Evolutionary conservation across 2,113 vertebrate species (phyloP), one percentile per base, ranked within the genome.

Genomic region (Oreotrochilus melanogaster): DNA sequence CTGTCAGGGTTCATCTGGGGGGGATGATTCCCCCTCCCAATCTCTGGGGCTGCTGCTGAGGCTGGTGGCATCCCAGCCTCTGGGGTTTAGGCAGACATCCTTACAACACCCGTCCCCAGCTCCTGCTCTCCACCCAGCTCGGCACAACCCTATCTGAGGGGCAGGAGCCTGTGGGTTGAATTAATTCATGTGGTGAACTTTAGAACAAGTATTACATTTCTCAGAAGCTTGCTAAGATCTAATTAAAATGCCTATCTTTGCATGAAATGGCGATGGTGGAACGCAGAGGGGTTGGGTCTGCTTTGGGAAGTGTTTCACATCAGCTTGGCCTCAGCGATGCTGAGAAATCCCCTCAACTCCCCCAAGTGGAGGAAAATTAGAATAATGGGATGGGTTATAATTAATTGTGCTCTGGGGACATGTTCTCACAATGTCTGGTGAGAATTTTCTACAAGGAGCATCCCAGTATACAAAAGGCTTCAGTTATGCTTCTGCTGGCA

Each of bases 371-470:
- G 61, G n/a, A 37, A 30, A 61, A 93, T 66, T 42, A 81, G 62
- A 78, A 31, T 89, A 87, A 78, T 33, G 73, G 89, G 43, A 18
- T 67, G 57, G n/a, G 62, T 56, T 75, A 14, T 89, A 70, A 91
- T 85, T 93, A 89, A 78, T 75, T 53, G 57, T 64, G 51, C 86
- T 91, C 73, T 81, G 24, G 73, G 94, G 89, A 95, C 80, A 78
- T 2, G 0, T 78, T 92, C 93, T 91, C 57, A 67, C 10, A 4
- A 60, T 3, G 37, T 25, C 78, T 86, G 72, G 37, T 91, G 65
- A 61, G 91, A 90, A 71, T 51, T 71, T 84, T 66, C 56, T 56
- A 31, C 72, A 31, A 30, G 43, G 67, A 78, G 43, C 51, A 79
- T 47, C 79, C 67, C 74, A 33, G 14, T 19, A 16, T 11, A 69